Base-by-base conservation (phyloP, 2,797 vertebrate genomes). In the Syngnathus acus region DNA sequence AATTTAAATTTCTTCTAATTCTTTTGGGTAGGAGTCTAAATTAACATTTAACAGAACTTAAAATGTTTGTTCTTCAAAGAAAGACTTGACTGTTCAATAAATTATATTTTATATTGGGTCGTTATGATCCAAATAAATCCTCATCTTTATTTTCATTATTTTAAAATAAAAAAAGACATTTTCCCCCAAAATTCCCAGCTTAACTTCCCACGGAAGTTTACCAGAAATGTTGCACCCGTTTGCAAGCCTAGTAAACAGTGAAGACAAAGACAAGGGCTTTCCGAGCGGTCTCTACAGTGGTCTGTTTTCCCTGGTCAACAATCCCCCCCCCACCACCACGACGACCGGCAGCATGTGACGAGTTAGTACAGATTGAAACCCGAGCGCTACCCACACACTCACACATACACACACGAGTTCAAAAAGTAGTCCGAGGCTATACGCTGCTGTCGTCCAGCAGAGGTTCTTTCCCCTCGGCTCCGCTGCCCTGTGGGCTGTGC, bases 401-500 rank as follows among this genome's bases (percentile, higher is more conserved):
- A 7, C 54, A 51, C 19, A 9, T 6, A 9, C 21, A 11, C 10
- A 55, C 23, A 57, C 26, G 7, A 58, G 32, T 58, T 58, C 55
- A 17, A 58, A 58, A 38, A 5, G 32, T 58, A 32, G n/a, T 43
- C 42, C 26, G 74, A 77, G 84, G 89, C 86, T 92, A 96, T 88
- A 95, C 94, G 0, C 91, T 93, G 89, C 93, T 95, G 90, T 95
- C 94, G 81, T 94, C 94, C 14, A 95, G 88, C 60, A 95, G 91
- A 2, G 93, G 94, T 86, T 96, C 93, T 76, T 96, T 94, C 79
- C 93, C 92, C 40, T 94, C 93, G 0, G 89, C 90, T 4, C 90
- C 89, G 13, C 91, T 90, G 0, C 91, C 87, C 67, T 92, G 93
- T 0, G 94, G 91, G 82, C 92, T 89, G 84, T 94, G 93, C 23